A percentile compares a stretch with the other conserved stretches of the same genome.
phyloP scores from a whole-genome alignment of 2,113 vertebrate species.

The Zosterops pallidus region DNA sequence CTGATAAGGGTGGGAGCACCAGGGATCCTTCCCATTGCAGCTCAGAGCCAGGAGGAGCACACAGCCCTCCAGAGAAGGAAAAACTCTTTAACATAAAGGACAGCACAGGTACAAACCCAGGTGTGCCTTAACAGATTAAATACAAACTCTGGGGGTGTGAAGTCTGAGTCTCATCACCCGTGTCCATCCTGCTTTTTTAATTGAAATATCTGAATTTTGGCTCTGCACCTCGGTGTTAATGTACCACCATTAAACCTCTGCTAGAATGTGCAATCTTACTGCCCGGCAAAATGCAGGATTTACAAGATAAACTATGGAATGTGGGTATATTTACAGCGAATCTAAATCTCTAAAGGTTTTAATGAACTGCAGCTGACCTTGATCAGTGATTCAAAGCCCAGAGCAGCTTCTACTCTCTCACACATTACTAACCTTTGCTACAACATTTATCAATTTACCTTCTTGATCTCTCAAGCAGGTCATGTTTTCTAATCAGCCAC shows the following conservation, averaged over 20 bases:
- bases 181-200: neutral
- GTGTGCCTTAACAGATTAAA: neutral
- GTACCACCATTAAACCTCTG: neutral
- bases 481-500: constrained; percentile 89
- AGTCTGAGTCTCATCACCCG: accelerated
- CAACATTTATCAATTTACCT: constrained; percentile 91
- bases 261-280: neutral
- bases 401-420: constrained; percentile 79
- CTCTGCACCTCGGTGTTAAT: neutral
- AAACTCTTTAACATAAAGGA: neutral
- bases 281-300: constrained; percentile 5
- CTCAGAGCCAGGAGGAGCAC: accelerated
- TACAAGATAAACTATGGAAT: constrained; percentile 52
- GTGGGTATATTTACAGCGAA: constrained; percentile 60
- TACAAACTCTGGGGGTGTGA: accelerated
- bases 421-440: constrained; percentile 80
- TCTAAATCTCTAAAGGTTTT: constrained; percentile 77
- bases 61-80: neutral
- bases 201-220: neutral
- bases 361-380: constrained; percentile 90
- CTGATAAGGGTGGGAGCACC: neutral
- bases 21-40: neutral
- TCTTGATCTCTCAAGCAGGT: constrained; percentile 98
- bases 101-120: neutral
- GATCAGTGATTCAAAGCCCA: constrained; percentile 84